Evolutionary conservation across 1,140 invertebrate genomes (phyloP).

Genomic region (Drosophila repletoides): DNA sequence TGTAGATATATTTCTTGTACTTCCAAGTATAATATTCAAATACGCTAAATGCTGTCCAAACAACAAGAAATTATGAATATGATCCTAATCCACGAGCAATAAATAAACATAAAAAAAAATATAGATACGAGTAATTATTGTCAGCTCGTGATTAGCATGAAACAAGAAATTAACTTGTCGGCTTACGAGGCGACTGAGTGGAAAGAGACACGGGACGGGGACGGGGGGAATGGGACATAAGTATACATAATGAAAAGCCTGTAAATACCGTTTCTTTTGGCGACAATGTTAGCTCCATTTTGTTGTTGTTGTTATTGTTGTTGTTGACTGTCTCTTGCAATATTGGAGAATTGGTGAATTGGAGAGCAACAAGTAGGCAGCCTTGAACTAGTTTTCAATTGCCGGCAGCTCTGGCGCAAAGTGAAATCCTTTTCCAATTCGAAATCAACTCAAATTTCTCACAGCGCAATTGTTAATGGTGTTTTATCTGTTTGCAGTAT

Average conservation of each 20-base stretch:
- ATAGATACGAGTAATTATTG: conserved; percentile 29
- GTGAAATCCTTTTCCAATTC: conserved; percentile 61
- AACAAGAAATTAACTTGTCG: conserved; percentile 26
- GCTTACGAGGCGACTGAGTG: background rate
- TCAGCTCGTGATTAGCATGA: conserved; percentile 26
- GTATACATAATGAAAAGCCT: conserved; percentile 58
- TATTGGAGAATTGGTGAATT: background rate
- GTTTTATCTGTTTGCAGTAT: background rate
- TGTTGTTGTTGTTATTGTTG: conserved; percentile 7
- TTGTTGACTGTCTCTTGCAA: conserved; percentile 5
- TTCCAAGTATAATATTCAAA: background rate
- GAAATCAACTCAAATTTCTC: conserved; percentile 6
- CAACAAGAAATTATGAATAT: conserved; percentile 11
- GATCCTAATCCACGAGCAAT: background rate
- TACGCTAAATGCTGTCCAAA: background rate
- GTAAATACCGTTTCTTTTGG: conserved; percentile 75
- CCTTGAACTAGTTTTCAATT: conserved; percentile 72
- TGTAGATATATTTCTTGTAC: background rate
- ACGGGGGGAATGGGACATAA: conserved; percentile 8
- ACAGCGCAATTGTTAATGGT: conserved; percentile 1
- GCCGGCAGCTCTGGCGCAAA: conserved; percentile 45
- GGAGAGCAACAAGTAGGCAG: conserved; percentile 47
- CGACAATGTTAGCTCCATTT: conserved; percentile 69
- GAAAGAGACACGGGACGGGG: conserved; percentile 1
- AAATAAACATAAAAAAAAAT: conserved; percentile 27